These are phyloP conservation scores for Eurypyga helias DNA, from an alignment of 2,113 vertebrate species.

Conservation along the genomic window DNA sequence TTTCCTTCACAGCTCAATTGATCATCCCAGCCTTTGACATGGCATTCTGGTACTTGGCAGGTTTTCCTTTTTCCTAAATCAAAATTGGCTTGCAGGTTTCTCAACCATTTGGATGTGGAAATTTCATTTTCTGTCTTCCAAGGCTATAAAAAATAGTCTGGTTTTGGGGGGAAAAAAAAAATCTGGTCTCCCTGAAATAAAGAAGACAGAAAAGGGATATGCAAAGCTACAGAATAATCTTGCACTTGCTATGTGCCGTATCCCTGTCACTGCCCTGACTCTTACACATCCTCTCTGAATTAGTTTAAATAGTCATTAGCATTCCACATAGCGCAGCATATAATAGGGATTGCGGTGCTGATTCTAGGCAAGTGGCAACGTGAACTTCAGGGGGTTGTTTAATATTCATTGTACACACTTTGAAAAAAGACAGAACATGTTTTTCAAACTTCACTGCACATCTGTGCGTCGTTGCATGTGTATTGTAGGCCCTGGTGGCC, in stretches of 20 bases:
- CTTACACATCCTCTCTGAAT: background rate
- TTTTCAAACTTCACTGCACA: background rate
- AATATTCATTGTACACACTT: background rate
- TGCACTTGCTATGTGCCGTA: background rate
- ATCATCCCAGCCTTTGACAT: background rate
- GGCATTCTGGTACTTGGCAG: background rate
- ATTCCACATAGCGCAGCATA: background rate
- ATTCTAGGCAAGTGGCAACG: background rate
- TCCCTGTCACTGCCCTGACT: background rate
- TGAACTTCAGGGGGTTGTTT: constrained; percentile 29
- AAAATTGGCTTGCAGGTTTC: background rate
- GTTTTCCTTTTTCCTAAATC: background rate
- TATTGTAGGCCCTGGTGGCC: background rate
- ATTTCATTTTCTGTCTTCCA: background rate
- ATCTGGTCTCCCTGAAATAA: background rate
- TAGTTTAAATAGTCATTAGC: constrained; percentile 4
- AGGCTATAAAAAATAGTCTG: background rate
- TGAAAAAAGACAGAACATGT: background rate
- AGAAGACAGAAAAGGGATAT: background rate
- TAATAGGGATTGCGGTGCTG: background rate
- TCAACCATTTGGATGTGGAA: background rate
- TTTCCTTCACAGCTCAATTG: background rate
- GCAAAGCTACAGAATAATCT: background rate
- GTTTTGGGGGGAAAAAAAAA: background rate
- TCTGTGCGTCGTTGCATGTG: background rate